phyloP scores from a whole-genome alignment of 2,888 invertebrate species.

The Teleiodes luculella region DNA sequence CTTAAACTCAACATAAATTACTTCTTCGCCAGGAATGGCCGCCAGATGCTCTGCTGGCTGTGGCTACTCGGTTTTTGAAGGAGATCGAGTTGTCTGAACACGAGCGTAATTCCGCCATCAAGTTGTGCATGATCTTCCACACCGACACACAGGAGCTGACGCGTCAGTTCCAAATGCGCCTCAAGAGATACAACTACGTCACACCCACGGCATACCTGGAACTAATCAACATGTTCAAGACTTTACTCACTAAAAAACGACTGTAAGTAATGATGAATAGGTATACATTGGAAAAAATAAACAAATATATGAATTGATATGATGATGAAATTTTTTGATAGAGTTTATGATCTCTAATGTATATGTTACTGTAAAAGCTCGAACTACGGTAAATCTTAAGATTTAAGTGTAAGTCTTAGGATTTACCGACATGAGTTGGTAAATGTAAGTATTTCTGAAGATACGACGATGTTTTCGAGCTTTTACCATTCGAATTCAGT shows the following conservation, averaged over 20 bases:
- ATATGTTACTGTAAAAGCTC: too few relatives aligned
- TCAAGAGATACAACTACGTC: slow-evolving; percentile 91
- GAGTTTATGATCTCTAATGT: too few relatives aligned
- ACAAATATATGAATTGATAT: too few relatives aligned
- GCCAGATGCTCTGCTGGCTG: slow-evolving; percentile 92
- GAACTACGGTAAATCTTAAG: too few relatives aligned
- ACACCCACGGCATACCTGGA: slow-evolving; percentile 96
- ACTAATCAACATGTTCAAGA: slow-evolving; percentile 93
- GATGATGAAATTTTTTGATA: too few relatives aligned
- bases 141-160: slow-evolving; percentile 87
- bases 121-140: slow-evolving; percentile 94
- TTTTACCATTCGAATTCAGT: too few relatives aligned
- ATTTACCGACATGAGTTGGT: too few relatives aligned
- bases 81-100: slow-evolving; percentile 87
- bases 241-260: slow-evolving; percentile 86
- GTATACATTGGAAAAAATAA: too few relatives aligned
- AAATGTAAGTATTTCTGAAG: too few relatives aligned
- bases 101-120: slow-evolving; percentile 88
- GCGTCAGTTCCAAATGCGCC: slow-evolving; percentile 75
- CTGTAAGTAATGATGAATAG: slow-evolving; percentile 66
- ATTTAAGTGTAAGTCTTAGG: too few relatives aligned
- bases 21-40: slow-evolving; percentile 97
- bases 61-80: slow-evolving; percentile 89
- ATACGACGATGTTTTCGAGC: too few relatives aligned
- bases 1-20: too few relatives aligned